These are phyloP conservation scores for Limenitis camilla DNA, from an alignment of 2,888 invertebrate genomes.

Conservation along the genomic window DNA sequence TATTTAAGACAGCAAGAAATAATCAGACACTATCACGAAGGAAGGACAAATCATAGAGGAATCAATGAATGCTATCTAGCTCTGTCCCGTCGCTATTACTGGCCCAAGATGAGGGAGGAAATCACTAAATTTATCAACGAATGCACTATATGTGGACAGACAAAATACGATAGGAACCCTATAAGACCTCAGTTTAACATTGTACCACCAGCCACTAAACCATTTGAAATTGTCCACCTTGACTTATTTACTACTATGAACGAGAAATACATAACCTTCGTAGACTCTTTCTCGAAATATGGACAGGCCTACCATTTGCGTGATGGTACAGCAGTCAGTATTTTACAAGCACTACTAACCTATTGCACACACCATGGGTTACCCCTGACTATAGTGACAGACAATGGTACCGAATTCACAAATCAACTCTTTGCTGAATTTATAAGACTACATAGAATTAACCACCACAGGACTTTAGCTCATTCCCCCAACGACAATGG, in stretches of 20 bases:
- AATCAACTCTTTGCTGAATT: slow-evolving; percentile 26
- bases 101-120: slow-evolving; percentile 29
- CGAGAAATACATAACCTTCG: slow-evolving; percentile 16
- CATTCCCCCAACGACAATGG: slow-evolving; percentile 24
- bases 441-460: slow-evolving; percentile 16
- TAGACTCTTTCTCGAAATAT: slow-evolving; percentile 19
- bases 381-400: slow-evolving; percentile 22
- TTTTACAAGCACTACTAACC: slow-evolving; percentile 20
- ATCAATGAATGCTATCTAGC: slow-evolving; percentile 27
- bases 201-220: slow-evolving; percentile 21
- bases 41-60: slow-evolving; percentile 29
- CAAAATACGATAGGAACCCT: slow-evolving; percentile 23
- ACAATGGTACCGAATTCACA: slow-evolving; percentile 26
- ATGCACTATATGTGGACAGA: slow-evolving; percentile 22
- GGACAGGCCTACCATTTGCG: slow-evolving; percentile 19
- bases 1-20: slow-evolving; percentile 29
- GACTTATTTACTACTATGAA: slow-evolving; percentile 16
- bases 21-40: slow-evolving; percentile 28
- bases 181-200: slow-evolving; percentile 18
- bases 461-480: slow-evolving; percentile 17
- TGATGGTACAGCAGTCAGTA: slow-evolving; percentile 17
- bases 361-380: slow-evolving; percentile 18
- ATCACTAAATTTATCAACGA: slow-evolving; percentile 28
- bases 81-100: slow-evolving; percentile 24
- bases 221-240: slow-evolving; percentile 23